Percentiles rank a stretch among this genome's conserved stretches.
These are phyloP conservation scores for Illadopsis cleaveri DNA, from an alignment of 2,113 vertebrate species.

Conservation along the genomic window DNA sequence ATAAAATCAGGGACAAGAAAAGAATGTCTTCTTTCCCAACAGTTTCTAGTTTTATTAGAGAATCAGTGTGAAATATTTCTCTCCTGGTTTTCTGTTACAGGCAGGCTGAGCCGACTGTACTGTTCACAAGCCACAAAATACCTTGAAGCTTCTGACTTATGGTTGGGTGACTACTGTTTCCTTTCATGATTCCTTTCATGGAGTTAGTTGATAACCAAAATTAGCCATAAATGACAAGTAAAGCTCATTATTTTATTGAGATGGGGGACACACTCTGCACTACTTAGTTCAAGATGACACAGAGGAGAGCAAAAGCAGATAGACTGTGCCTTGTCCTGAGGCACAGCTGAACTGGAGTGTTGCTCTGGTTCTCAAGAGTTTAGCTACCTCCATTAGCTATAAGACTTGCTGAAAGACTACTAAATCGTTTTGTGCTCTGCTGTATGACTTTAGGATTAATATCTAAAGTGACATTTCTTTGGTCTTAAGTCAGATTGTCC, in stretches of 20 bases:
- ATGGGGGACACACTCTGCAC: background rate
- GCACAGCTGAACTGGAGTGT: background rate
- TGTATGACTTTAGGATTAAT: background rate
- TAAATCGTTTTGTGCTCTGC: background rate
- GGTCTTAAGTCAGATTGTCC: background rate
- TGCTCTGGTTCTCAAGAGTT: background rate
- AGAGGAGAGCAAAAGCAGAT: background rate
- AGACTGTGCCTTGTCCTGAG: background rate
- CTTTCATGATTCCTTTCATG: background rate
- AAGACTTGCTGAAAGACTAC: background rate
- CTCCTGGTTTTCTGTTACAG: background rate
- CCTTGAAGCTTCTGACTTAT: background rate
- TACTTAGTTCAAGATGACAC: background rate
- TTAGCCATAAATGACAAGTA: rapidly evolving
- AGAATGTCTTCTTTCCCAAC: background rate
- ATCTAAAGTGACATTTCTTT: background rate
- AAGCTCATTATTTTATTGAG: background rate
- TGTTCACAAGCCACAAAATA: background rate
- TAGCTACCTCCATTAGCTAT: background rate
- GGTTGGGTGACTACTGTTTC: background rate
- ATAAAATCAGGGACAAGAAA: background rate
- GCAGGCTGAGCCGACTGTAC: background rate
- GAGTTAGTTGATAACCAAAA: background rate
- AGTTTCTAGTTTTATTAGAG: background rate
- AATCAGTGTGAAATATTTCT: background rate